Percentiles rank a stretch among this genome's conserved stretches.
These are phyloP conservation scores for Sisor rabdophorus DNA, from an alignment of 2,113 vertebrate species.

Conservation along the genomic window DNA sequence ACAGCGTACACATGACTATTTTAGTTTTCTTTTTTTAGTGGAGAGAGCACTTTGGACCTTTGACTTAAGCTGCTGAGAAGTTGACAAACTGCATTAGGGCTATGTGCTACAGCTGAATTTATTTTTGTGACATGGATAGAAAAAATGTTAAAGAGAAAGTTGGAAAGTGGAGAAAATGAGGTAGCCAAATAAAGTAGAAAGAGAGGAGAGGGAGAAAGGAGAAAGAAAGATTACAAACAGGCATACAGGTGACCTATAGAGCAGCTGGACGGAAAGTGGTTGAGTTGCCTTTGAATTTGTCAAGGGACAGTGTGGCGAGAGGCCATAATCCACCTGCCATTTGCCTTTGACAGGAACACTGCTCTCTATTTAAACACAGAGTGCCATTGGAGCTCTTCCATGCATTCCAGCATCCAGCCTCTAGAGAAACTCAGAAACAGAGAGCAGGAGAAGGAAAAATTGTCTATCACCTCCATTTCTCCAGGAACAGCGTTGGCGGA, in stretches of 20 bases:
- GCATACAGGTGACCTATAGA: slow-evolving; percentile 46
- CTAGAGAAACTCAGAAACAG: slow-evolving; percentile 26
- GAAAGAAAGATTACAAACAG: slow-evolving; percentile 20
- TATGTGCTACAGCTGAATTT: slow-evolving; percentile 12
- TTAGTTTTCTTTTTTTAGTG: slow-evolving; percentile 15
- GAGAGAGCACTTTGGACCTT: slow-evolving; percentile 28
- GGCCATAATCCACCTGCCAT: slow-evolving; percentile 74
- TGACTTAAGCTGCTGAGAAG: slow-evolving; percentile 20
- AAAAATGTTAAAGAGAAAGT: slow-evolving; percentile 9
- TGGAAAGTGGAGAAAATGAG: neutral
- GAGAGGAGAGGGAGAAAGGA: neutral
- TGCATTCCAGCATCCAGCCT: slow-evolving; percentile 51
- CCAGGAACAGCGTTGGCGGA: slow-evolving; percentile 30
- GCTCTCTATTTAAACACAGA: slow-evolving; percentile 70
- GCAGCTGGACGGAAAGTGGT: slow-evolving; percentile 57
- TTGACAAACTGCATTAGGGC: slow-evolving; percentile 23
- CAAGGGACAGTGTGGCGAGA: slow-evolving; percentile 65
- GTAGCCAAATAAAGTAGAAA: neutral
- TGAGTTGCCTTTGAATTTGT: slow-evolving; percentile 70
- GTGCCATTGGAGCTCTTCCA: slow-evolving; percentile 60
- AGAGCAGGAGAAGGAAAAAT: slow-evolving; percentile 40
- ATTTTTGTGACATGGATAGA: slow-evolving; percentile 20
- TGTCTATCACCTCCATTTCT: slow-evolving; percentile 31
- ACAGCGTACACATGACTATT: neutral
- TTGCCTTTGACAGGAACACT: slow-evolving; percentile 69